phyloP scores from a whole-genome alignment of 2,888 invertebrate genomes.

The Hydraecia micacea region DNA sequence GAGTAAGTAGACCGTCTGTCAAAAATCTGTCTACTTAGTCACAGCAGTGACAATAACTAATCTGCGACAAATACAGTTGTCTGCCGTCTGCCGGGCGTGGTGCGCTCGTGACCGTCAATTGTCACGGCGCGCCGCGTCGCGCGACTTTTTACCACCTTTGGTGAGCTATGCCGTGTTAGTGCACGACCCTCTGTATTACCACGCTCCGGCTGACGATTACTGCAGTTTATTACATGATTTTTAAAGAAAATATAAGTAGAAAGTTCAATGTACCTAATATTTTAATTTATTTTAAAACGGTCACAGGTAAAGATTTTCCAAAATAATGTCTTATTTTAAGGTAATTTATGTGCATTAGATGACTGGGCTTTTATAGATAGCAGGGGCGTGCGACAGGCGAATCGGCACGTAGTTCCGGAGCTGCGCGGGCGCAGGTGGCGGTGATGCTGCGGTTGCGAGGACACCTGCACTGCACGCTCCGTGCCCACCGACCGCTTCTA shows the following conservation, averaged over 20 bases:
- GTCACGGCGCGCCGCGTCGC: constrained; percentile 75
- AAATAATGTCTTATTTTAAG: not conserved
- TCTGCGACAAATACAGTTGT: constrained; percentile 80
- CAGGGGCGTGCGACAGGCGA: constrained; percentile 74
- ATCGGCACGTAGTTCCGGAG: constrained; percentile 86
- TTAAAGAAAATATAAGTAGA: not conserved
- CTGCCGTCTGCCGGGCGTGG: constrained; percentile 70
- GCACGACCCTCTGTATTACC: constrained; percentile 77
- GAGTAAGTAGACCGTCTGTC: constrained; percentile 33
- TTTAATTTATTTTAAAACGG: not conserved
- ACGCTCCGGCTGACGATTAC: constrained; percentile 57
- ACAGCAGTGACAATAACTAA: constrained; percentile 69
- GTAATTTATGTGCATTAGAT: constrained; percentile 25
- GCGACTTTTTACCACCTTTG: constrained; percentile 86
- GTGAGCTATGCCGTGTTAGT: constrained; percentile 84
- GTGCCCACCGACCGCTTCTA: constrained; percentile 56
- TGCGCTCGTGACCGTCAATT: constrained; percentile 84
- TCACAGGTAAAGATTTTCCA: not conserved
- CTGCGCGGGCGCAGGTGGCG: constrained; percentile 76
- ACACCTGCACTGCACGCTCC: constrained; percentile 77
- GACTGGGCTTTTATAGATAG: constrained; percentile 9
- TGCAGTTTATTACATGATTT: constrained; percentile 39
- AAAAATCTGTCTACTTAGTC: constrained; percentile 48
- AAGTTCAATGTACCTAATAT: not conserved
- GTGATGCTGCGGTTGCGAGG: constrained; percentile 78